Conservation (phyloP, 2,888 invertebrate species). For the Tenthredo notha region DNA sequence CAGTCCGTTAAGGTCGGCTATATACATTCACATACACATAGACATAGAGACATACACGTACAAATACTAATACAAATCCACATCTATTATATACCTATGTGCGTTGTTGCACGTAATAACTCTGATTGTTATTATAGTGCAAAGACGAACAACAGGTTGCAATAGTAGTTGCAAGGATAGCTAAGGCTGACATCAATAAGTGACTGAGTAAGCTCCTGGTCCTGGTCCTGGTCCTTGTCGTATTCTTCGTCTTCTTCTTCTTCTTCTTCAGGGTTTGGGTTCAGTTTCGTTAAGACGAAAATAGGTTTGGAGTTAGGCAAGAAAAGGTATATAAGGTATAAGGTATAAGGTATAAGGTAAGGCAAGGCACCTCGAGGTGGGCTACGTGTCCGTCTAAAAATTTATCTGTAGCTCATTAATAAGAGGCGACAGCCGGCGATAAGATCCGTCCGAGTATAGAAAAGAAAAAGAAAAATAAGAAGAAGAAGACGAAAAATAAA, state of each 20-base stretch:
- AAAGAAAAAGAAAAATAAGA: slow-evolving; percentile 57
- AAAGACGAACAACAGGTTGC: neutral
- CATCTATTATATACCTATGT: neutral
- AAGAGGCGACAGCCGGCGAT: slow-evolving; percentile 69
- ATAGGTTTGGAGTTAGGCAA: neutral
- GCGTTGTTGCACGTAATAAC: neutral
- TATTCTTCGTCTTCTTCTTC: neutral
- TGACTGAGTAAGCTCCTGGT: neutral
- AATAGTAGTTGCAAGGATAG: neutral
- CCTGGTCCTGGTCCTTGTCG: too few species aligned
- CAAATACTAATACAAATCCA: neutral
- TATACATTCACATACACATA: too few species aligned
- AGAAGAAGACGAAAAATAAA: neutral
- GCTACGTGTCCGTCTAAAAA: slow-evolving; percentile 66
- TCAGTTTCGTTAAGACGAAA: neutral
- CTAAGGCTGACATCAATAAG: neutral
- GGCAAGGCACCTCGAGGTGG: slow-evolving; percentile 29
- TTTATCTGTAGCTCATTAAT: slow-evolving; percentile 70
- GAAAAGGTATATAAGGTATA: neutral
- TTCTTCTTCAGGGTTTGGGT: neutral
- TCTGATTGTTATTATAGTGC: neutral
- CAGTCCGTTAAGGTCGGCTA: neutral
- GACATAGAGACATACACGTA: neutral
- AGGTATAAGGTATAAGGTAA: neutral
- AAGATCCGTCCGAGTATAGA: slow-evolving; percentile 60